Evolutionary conservation across 2,797 vertebrate genomes (phyloP).

Genomic region (Esox lucius): DNA sequence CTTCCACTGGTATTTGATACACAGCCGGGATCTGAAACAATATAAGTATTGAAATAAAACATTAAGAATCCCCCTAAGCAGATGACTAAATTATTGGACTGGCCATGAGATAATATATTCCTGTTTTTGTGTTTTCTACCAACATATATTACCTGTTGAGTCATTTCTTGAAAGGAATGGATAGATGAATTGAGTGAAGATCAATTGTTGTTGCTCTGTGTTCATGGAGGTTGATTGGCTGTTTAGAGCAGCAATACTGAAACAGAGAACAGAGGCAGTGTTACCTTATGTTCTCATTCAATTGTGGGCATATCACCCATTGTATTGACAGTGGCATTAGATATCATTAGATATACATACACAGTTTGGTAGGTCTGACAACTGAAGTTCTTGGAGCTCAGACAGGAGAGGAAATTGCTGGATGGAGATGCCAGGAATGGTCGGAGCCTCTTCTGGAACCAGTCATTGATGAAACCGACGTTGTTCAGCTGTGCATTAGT

Average conservation of each 20-base stretch:
- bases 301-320: background rate
- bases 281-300: background rate
- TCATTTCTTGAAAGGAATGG: conserved; percentile 34
- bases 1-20: conserved; percentile 30
- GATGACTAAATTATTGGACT: background rate
- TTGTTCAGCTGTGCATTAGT: conserved; percentile 35
- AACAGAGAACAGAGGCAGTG: background rate
- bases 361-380: conserved; percentile 49
- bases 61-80: background rate
- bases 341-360: conserved; percentile 40
- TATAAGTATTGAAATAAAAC: background rate
- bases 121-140: background rate
- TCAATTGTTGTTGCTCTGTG: background rate
- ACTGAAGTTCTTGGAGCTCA: conserved; percentile 54
- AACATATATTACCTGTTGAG: conserved; percentile 46
- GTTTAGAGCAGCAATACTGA: background rate
- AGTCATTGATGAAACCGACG: conserved; percentile 25
- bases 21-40: conserved; percentile 54
- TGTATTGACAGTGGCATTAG: background rate
- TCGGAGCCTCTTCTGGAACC: conserved; percentile 41
- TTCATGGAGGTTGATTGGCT: conserved; percentile 34
- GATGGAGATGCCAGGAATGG: conserved; percentile 51
- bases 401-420: conserved; percentile 47
- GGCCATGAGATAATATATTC: background rate
- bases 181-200: conserved; percentile 48